Base-by-base conservation (phyloP, 2,888 invertebrate genomes). In the Sturmia bella region DNA sequence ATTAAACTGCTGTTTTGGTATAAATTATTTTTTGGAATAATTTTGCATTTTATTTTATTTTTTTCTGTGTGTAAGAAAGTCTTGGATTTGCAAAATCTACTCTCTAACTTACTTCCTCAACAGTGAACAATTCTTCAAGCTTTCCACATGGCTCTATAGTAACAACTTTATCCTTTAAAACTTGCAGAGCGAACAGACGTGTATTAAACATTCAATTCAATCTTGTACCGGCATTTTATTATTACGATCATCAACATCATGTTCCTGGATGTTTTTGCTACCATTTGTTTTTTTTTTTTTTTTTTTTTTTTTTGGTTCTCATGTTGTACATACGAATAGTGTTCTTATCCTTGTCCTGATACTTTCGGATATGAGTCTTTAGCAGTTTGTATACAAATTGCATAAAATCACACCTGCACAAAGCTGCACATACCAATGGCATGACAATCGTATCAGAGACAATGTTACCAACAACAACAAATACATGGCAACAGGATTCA, bases 351-450 rank as follows among this genome's bases (percentile, higher is more conserved):
- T 56, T 11, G 3, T 56, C 13, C 19, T 48, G 48, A 41, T 41
- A 11, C n/a, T 12, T 63, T 19, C 19, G 9, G 12, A 63, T 13
- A 52, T 32, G 54, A 37, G 37, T 45, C 64, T 48, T n/a, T 39
- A 48, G 5, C 37, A 57, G 24, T 76, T 76, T 76, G 24, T 27
- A n/a, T 45, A 63, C 86, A 89, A 89, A 87, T 89, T 89, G 88
- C 88, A 89, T 86, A 87, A 87, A 87, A 88, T 87, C 87, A 86
- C 89, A 89, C 89, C 87, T 88, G 87, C 85, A 61, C 56, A 66
- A 3, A 39, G 21, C 15, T 50, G 13, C 48, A 86, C 56, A 78
- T 37, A 32, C 57, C 32, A 37, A 39, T 43, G 64, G 17, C 32
- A 64, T 78, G 50, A 54, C 66, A 73, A 78, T 43, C 54, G 56